Evolutionary conservation across 2,113 vertebrate genomes (phyloP), one percentile per base, ranked within the genome.

Genomic region (Rhipidura dahli): DNA sequence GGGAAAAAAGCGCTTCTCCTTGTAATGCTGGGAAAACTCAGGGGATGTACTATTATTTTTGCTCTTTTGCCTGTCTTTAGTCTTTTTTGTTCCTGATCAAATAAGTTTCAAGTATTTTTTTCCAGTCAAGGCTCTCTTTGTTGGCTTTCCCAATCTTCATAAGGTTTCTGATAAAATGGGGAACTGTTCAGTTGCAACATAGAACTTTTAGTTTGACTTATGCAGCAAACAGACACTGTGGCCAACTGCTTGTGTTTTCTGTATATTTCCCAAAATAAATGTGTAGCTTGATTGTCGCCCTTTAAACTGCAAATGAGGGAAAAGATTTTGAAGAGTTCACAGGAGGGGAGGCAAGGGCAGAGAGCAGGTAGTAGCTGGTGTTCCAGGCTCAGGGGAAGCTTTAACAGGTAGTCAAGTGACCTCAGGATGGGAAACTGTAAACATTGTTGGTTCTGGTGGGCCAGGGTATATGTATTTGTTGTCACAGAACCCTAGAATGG

Each of bases 401-500:
- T 88, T 66, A 60, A 1, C 37, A 9, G 15, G 18, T 27, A 27
- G 10, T 31, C 5, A 28, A 33, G 40, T 47, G n/a, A 40, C 19
- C n/a, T 73, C 23, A 56, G 19, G 42, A 57, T 49, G 15, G 59
- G 50, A n/a, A 73, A 49, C 13, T 47, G 23, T 28, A 47, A 65
- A 30, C 5, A 8, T 13, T 39, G 24, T 20, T 75, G 50, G 19
- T 49, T 49, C 60, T 85, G 50, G 15, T 57, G 8, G 35, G n/a
- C 42, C 60, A n/a, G 35, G 8, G 6, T 30, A 23, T n/a, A 6
- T 0, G 0, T 64, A n/a, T 49, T 56, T 40, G 24, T n/a, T 40
- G 15, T 40, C 42, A 65, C 20, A 40, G 42, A 40, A 57, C n/a
- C 70, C n/a, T 3, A 35, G 50, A 49, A 56, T 16, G 10, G 15